Percentiles rank a stretch among this genome's conserved stretches.
phyloP scores from a whole-genome alignment of 2,113 vertebrate genomes.

The Montifringilla adamsi region DNA sequence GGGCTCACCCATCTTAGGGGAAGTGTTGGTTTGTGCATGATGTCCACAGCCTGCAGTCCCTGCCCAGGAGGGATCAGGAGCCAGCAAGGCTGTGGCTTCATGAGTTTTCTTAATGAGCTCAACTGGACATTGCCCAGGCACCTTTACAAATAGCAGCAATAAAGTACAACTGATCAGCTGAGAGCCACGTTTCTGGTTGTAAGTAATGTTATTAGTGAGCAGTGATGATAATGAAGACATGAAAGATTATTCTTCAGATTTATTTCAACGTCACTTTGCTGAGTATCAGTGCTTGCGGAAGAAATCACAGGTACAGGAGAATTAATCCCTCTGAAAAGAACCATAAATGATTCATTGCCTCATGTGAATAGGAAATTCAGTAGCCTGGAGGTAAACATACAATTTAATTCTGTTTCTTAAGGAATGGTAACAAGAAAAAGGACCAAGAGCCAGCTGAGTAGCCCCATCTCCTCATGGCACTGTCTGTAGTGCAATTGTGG shows the following conservation, averaged over 20 bases:
- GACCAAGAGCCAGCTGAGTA: neutral
- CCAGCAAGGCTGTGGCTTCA: neutral
- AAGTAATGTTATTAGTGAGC: neutral
- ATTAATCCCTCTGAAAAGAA: neutral
- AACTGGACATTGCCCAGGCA: neutral
- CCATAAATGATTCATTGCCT: neutral
- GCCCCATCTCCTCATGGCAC: neutral
- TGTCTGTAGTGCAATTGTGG: neutral
- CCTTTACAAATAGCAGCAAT: neutral
- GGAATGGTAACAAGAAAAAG: neutral
- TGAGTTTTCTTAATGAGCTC: neutral
- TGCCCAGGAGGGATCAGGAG: neutral
- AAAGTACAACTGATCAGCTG: neutral
- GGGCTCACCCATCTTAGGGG: neutral
- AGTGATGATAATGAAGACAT: neutral
- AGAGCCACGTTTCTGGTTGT: neutral
- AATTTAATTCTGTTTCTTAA: neutral
- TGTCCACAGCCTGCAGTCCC: neutral
- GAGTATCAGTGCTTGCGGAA: neutral
- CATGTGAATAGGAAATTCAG: neutral
- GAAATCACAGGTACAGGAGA: neutral
- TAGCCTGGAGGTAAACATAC: neutral
- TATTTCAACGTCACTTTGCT: neutral
- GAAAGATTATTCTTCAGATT: neutral
- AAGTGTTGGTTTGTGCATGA: fast-evolving